Conservation (phyloP, 1,140 invertebrate genomes). For the Zeugodacus cucurbitae region DNA sequence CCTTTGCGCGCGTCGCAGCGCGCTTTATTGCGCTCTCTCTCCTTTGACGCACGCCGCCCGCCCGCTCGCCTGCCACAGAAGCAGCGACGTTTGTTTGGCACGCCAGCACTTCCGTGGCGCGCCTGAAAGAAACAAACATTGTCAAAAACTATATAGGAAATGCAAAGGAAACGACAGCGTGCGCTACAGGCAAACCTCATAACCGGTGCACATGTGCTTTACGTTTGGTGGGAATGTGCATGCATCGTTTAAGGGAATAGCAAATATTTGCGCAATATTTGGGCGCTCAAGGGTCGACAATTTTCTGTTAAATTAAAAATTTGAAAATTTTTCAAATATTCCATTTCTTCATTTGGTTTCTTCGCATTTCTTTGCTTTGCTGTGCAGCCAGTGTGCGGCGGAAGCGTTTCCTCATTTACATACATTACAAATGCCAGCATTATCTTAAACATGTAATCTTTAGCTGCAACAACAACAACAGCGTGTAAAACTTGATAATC, state of each 20-base stretch:
- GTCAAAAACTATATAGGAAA: constrained; percentile 35
- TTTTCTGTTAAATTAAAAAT: neutral
- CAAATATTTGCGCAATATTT: constrained; percentile 10
- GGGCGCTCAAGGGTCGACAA: neutral
- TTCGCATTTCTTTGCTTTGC: neutral
- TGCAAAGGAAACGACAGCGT: neutral
- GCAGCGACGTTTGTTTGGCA: neutral
- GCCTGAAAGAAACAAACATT: constrained; percentile 22
- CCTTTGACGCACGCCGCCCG: neutral
- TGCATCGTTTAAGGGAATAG: neutral
- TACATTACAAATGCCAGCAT: neutral
- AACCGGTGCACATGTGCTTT: neutral
- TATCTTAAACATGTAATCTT: neutral
- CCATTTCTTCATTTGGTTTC: neutral
- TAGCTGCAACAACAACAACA: neutral
- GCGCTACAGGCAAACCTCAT: neutral
- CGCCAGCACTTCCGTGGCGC: neutral
- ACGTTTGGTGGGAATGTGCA: neutral
- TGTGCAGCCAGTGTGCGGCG: neutral
- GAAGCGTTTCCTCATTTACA: constrained; percentile 28
- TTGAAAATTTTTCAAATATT: neutral
- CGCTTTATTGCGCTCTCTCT: constrained; percentile 1
- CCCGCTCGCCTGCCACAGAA: neutral
- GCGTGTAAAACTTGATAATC: neutral
- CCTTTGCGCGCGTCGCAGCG: neutral